Percentiles rank a stretch among this genome's conserved stretches.
Evolutionary conservation across 1,140 invertebrate species (phyloP).

Genomic region (Orchestia grillus): DNA sequence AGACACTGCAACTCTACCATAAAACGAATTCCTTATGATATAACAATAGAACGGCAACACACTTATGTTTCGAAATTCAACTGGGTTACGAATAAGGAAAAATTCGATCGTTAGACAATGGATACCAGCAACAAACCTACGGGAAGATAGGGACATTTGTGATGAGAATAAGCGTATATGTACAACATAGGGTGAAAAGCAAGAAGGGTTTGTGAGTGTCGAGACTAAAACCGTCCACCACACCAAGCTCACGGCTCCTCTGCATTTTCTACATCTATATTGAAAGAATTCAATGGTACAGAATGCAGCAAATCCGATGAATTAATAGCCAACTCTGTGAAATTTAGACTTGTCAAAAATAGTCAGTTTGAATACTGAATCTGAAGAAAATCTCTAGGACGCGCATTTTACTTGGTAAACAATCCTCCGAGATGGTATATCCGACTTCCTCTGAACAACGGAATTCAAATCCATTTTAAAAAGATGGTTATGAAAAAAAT

Average conservation of each 20-base stretch:
- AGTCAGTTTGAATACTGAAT: not conserved
- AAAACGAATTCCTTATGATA: not conserved
- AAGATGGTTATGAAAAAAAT: not conserved
- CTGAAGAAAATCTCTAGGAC: not conserved
- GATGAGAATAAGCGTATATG: not conserved
- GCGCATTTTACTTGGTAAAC: not conserved
- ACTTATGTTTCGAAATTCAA: not conserved
- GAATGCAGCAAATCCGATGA: not conserved
- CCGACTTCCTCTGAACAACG: no score
- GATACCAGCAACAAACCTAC: not conserved
- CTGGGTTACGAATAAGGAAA: not conserved
- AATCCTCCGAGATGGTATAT: not conserved
- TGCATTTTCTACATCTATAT: not conserved
- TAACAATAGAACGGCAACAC: not conserved
- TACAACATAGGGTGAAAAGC: not conserved
- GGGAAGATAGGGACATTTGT: not conserved
- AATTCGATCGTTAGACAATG: not conserved
- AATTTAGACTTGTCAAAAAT: not conserved
- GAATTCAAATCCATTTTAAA: not conserved
- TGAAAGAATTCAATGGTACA: not conserved
- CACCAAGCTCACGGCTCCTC: not conserved
- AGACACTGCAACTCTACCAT: not conserved
- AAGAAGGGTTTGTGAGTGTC: not conserved
- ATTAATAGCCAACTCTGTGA: not conserved
- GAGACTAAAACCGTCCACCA: not conserved